phyloP scores from a whole-genome alignment of 2,113 vertebrate species.

The Ctenomys sociabilis region DNA sequence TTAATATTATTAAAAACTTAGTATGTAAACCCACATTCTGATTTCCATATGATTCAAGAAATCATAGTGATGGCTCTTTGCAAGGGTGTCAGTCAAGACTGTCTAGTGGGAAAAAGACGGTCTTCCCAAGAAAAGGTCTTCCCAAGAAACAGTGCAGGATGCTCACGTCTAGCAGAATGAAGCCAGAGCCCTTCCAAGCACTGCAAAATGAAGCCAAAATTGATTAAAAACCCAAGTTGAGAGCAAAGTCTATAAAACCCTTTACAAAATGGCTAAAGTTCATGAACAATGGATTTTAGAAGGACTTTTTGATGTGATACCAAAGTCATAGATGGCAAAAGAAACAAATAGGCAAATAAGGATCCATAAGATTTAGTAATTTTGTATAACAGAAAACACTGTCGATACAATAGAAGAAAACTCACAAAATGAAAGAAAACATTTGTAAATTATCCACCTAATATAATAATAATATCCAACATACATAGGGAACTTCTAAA shows the following conservation, averaged over 20 bases:
- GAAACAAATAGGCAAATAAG: neutral
- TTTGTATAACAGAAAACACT: neutral
- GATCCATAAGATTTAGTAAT: neutral
- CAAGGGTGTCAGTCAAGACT: neutral
- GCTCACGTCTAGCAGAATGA: neutral
- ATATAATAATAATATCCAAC: neutral
- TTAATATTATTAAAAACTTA: neutral
- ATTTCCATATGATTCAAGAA: neutral
- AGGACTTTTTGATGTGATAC: neutral
- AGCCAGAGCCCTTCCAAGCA: neutral
- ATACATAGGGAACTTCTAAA: neutral
- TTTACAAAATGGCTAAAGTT: neutral
- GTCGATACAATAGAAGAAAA: neutral
- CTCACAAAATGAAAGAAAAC: neutral
- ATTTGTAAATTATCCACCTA: neutral
- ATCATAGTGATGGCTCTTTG: neutral
- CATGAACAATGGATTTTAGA: neutral
- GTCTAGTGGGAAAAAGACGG: neutral
- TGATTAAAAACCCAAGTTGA: neutral
- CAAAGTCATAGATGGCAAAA: neutral
- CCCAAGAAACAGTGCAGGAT: too few species aligned
- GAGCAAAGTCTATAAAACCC: neutral
- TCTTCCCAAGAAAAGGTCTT: neutral
- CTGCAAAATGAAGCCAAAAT: neutral
- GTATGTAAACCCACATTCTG: neutral